A percentile compares a stretch with the other conserved stretches of the same genome.
phyloP scores from a whole-genome alignment of 2,113 vertebrate species.

The Nesoenas mayeri region DNA sequence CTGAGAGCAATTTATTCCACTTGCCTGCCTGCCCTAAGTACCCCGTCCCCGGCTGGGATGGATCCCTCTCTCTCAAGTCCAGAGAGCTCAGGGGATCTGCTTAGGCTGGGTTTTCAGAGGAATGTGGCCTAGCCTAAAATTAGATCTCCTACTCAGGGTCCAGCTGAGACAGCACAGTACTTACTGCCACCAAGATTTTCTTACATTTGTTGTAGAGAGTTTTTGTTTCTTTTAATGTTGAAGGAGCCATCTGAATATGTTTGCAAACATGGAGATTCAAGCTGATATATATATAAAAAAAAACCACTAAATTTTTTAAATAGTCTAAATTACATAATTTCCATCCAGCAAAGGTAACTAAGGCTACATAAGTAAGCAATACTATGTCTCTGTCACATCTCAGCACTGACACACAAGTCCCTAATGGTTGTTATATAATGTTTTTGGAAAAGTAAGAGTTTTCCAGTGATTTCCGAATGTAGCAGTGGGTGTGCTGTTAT shows the following conservation, averaged over 20 bases:
- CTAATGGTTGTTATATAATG: conserved; percentile 19
- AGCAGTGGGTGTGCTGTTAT: neutral
- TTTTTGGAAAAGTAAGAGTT: neutral
- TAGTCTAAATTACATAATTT: neutral
- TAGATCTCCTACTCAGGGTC: neutral
- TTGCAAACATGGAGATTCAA: neutral
- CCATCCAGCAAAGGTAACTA: conserved; percentile 2
- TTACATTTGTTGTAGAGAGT: neutral
- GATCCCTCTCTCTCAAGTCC: neutral
- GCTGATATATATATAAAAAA: neutral
- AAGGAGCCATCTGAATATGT: neutral
- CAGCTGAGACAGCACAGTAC: neutral
- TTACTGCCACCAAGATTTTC: neutral
- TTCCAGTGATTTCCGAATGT: conserved; percentile 31
- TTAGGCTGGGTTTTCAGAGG: neutral
- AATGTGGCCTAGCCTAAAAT: neutral
- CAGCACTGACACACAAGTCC: neutral
- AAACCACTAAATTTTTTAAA: neutral
- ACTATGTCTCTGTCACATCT: neutral
- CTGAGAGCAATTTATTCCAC: neutral
- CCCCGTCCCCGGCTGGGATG: neutral
- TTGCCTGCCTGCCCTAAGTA: neutral
- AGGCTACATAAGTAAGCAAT: neutral
- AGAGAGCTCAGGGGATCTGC: neutral
- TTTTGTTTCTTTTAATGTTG: neutral